Base-by-base conservation (phyloP, 2,888 invertebrate genomes). In the Saturnia japonica region DNA sequence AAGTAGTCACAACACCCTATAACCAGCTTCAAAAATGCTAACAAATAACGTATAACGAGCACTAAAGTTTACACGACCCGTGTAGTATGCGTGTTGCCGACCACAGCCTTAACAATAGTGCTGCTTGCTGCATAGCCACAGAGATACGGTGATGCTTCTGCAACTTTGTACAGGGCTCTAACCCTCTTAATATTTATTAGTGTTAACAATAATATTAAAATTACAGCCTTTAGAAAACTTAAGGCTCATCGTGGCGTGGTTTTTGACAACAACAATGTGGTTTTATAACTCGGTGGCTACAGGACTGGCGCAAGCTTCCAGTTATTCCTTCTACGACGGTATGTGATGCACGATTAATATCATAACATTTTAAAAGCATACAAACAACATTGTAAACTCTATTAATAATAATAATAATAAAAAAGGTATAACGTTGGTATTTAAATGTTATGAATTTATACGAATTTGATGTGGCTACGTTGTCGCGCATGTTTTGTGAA, bases 181-280 rank as follows among this genome's bases (percentile, higher is more conserved):
- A 2, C 34, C 3, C 34, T 43, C 43, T 43, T 43, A 1, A 51
- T 19, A 51, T 19, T 19, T 6, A 51, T 51, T 51, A 19, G 6
- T 51, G 2, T 51, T 12, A 51, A 51, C 11, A 25, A 11, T 1
- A 57, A 57, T 25, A 57, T 25, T 25, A 25, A 57, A 1, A 47
- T 81, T 85, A 62, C 83, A 96, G 96, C 96, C 96, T 0, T 80
- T 96, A 43, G 91, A 94, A 74, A 95, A 96, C 79, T 78, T 96
- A 54, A 87, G 95, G 0, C 89, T 94, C 51, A 79, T 95, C 4
- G 81, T 95, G 80, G 93, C 94, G 74, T 96, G 96, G 95, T 86
- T 95, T 71, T 76, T 95, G 67, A 91, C 95, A 60, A 95, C 95
- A 42, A 83, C 95, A 43, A 82, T 95, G 62, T 95, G 95, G 93